Evolutionary conservation across 2,113 vertebrate genomes (phyloP).

Genomic region (Ptilorrhoa leucosticta): DNA sequence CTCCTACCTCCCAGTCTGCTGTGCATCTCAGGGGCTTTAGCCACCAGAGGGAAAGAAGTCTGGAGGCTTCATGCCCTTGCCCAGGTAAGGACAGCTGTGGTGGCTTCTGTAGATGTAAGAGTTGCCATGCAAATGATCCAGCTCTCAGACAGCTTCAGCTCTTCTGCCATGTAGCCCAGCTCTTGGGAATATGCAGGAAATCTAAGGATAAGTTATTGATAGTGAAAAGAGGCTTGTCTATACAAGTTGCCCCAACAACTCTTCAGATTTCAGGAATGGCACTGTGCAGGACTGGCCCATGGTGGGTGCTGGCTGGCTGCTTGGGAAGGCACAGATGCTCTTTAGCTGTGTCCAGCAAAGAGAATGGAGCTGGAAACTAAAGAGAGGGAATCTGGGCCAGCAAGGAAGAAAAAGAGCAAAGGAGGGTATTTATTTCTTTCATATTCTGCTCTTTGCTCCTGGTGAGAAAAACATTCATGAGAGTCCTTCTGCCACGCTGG

Average conservation of each 20-base stretch:
- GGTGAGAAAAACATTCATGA: not conserved
- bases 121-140: not conserved
- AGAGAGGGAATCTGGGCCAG: not conserved
- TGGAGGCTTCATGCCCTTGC: not conserved
- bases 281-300: not conserved
- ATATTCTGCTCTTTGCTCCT: not conserved
- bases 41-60: not conserved
- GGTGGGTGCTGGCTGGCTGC: not conserved
- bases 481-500: not conserved
- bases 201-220: not conserved
- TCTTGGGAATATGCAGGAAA: not conserved
- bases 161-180: not conserved
- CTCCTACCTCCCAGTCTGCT: not conserved
- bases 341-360: not conserved
- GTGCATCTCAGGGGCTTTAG: not conserved
- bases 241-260: not conserved
- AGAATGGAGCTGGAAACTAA: not conserved
- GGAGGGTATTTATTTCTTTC: not conserved
- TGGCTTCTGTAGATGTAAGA: not conserved
- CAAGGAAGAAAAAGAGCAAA: not conserved
- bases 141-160: not conserved
- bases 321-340: not conserved
- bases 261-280: not conserved
- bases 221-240: not conserved
- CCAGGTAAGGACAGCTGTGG: not conserved